Percentiles rank a stretch among this genome's conserved stretches.
Evolutionary conservation across 2,797 vertebrate species (phyloP).

Genomic region (Notamacropus eugenii): DNA sequence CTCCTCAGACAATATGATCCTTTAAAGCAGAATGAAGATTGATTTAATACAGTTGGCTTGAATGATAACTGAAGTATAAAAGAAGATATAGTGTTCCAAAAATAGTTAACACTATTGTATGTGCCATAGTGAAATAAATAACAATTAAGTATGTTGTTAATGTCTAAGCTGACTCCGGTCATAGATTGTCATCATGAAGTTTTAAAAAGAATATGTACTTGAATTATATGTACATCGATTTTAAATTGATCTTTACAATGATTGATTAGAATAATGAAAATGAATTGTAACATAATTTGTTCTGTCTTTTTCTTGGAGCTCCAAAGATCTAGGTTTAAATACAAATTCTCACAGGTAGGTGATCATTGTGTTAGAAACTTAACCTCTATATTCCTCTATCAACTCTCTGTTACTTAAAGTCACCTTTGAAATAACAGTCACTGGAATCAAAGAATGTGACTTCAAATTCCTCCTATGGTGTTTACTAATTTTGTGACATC

Average conservation of each 20-base stretch:
- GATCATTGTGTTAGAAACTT: not conserved
- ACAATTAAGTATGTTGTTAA: not conserved
- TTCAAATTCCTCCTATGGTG: not conserved
- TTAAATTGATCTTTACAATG: not conserved
- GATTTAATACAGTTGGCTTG: not conserved
- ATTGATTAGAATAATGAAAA: not conserved
- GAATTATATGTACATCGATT: not conserved
- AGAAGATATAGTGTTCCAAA: not conserved
- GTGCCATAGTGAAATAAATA: not conserved
- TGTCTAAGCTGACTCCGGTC: not conserved
- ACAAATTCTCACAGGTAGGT: not conserved
- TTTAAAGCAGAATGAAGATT: not conserved
- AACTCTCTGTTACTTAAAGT: not conserved
- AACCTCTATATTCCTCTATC: not conserved
- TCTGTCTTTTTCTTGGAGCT: not conserved
- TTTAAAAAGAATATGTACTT: not conserved
- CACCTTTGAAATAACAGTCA: not conserved
- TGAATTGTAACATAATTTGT: not conserved
- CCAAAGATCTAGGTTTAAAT: not conserved
- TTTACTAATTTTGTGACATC: not conserved
- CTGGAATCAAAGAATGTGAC: not conserved
- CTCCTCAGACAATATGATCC: not conserved
- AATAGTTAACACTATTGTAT: too few species aligned
- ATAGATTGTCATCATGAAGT: not conserved
- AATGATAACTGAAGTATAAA: not conserved